These are phyloP conservation scores for Dromaius novaehollandiae DNA, from an alignment of 2,113 vertebrate species.

Conservation along the genomic window DNA sequence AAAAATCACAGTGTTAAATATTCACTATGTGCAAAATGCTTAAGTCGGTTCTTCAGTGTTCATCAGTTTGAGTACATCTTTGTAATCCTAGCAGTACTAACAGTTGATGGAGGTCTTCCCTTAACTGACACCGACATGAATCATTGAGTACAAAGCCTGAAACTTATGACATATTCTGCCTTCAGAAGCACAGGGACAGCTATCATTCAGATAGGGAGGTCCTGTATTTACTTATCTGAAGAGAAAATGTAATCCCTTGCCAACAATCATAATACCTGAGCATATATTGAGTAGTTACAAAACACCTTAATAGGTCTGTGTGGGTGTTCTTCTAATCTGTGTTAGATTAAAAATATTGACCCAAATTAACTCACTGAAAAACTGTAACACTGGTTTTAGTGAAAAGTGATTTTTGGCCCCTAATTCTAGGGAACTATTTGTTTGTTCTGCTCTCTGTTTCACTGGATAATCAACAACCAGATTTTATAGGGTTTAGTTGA, in stretches of 20 bases:
- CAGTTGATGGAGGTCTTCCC: neutral
- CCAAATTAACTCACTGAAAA: neutral
- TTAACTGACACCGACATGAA: neutral
- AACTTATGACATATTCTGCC: neutral
- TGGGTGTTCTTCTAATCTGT: neutral
- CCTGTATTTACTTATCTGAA: neutral
- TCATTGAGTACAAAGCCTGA: neutral
- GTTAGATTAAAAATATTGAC: neutral
- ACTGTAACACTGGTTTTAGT: neutral
- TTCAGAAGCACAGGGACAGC: neutral
- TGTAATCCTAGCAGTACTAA: neutral
- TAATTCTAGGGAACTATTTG: neutral
- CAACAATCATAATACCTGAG: neutral
- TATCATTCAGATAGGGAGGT: neutral
- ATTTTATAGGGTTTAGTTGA: neutral
- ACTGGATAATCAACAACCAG: neutral
- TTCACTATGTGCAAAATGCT: neutral
- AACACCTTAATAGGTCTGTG: neutral
- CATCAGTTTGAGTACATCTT: neutral
- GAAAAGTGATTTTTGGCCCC: neutral
- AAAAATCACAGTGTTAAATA: neutral
- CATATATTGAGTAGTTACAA: neutral
- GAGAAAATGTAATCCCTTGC: neutral
- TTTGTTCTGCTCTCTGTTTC: neutral
- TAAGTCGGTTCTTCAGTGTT: neutral